These are phyloP conservation scores for Camelus dromedarius DNA, from an alignment of 2,113 vertebrate species.

Conservation along the genomic window DNA sequence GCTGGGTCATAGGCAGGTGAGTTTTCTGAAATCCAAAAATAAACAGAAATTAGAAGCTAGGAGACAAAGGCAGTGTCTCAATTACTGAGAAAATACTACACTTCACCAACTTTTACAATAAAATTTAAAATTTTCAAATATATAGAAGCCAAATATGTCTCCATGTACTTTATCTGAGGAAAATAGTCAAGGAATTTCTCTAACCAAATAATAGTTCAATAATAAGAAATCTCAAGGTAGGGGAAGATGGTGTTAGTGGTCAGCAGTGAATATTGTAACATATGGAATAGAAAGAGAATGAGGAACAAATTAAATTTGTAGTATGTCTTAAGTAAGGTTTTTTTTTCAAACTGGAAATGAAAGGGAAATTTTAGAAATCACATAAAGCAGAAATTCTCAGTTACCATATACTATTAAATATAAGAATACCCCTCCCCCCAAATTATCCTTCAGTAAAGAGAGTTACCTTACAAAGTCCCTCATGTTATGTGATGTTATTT, in stretches of 20 bases:
- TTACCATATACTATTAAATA: neutral
- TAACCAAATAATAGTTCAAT: neutral
- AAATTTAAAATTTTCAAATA: neutral
- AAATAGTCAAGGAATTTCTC: neutral
- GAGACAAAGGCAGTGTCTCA: neutral
- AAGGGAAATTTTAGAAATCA: neutral
- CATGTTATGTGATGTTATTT: neutral
- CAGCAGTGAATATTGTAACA: neutral
- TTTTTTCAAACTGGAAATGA: conserved; percentile 22
- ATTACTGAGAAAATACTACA: neutral
- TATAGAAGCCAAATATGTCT: neutral
- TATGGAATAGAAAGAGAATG: neutral
- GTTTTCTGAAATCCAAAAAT: conserved; percentile 22
- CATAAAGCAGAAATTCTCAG: neutral
- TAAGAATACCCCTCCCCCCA: neutral
- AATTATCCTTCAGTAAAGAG: neutral
- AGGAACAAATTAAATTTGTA: neutral
- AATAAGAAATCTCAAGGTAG: neutral
- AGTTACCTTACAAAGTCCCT: neutral
- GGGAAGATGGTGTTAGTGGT: neutral
- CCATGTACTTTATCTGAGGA: neutral
- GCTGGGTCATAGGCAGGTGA: neutral
- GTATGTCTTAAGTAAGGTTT: neutral
- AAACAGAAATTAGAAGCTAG: conserved; percentile 9
- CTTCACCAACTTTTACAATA: neutral